phyloP scores from a whole-genome alignment of 2,888 invertebrate genomes.

The Himalopsyche anomala region DNA sequence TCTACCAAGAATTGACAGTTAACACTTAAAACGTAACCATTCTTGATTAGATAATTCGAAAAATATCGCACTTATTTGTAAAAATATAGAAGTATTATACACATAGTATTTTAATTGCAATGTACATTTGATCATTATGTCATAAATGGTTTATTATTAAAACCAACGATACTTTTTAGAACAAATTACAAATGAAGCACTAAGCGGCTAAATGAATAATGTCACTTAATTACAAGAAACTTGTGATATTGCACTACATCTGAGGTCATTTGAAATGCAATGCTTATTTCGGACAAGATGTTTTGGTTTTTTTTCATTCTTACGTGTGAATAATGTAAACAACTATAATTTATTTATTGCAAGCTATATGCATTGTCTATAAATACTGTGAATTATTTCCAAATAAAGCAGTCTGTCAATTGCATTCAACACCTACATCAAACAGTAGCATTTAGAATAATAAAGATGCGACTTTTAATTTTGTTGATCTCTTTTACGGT shows the following conservation, averaged over 20 bases:
- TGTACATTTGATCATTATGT: too few species aligned
- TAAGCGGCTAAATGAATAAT: neutral
- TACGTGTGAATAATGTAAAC: constrained; percentile 11
- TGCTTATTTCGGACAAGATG: neutral
- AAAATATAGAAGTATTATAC: too few species aligned
- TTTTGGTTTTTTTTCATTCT: neutral
- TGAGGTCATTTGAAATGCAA: neutral
- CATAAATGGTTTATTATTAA: too few species aligned
- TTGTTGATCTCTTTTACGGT: constrained; percentile 17
- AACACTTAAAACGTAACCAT: too few species aligned
- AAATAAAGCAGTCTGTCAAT: neutral
- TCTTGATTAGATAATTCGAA: too few species aligned
- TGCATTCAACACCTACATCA: neutral
- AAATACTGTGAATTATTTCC: constrained; percentile 6
- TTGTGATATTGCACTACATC: neutral
- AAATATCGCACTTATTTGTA: too few species aligned
- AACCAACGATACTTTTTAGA: too few species aligned
- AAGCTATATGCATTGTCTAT: neutral
- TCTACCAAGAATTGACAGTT: too few species aligned
- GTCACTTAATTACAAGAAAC: neutral
- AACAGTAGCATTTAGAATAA: neutral
- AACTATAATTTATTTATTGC: neutral
- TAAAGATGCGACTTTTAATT: neutral
- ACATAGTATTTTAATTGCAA: too few species aligned
- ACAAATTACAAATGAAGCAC: neutral